Evolutionary conservation across 2,888 invertebrate species (phyloP), one percentile per base, ranked within the genome.

Genomic region (Pasiphila rectangulata): DNA sequence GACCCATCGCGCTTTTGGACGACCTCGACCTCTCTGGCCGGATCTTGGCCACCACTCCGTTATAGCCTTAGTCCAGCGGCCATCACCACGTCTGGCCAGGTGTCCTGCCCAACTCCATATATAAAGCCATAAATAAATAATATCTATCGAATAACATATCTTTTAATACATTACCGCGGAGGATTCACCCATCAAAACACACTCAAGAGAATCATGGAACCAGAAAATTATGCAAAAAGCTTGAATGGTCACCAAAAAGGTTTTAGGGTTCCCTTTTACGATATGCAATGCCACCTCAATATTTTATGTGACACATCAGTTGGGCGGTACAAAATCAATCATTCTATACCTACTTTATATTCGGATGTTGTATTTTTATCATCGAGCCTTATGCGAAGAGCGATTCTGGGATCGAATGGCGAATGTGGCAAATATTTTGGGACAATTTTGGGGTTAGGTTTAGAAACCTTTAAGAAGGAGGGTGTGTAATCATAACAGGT

Each of bases 201-300:
- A 54, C 57, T 58, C 53, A 51, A 41, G 51, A 48, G 86, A 85
- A 83, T 85, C 85, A 84, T 82, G 72, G 64, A 67, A 56, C 67
- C 69, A 66, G 69, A 75, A 83, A 82, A 83, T 77, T 83, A 86
- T 84, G 81, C 77, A 80, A 76, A 79, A 70, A 80, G 75, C 72
- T 64, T 72, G 60, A 67, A 64, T 80, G 83, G 83, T 79, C 82
- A 77, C 55, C 56, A 46, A 49, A 45, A 51, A 64, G 67, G 55
- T 60, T 56, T 59, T 59, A 57, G 57, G 55, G 58, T 42, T 34
- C 37, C 50, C 21, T 59, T 59, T 59, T 81, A 80, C 63, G 76
- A 69, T 59, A 61, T 51, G 55, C 47, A 59, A 42, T 46, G 61
- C 57, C 57, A 56, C 64, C 63, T 67, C 68, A 63, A 68, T 67